Base-by-base conservation (phyloP, 1,140 invertebrate genomes). In the Drosophila kurseongensis region DNA sequence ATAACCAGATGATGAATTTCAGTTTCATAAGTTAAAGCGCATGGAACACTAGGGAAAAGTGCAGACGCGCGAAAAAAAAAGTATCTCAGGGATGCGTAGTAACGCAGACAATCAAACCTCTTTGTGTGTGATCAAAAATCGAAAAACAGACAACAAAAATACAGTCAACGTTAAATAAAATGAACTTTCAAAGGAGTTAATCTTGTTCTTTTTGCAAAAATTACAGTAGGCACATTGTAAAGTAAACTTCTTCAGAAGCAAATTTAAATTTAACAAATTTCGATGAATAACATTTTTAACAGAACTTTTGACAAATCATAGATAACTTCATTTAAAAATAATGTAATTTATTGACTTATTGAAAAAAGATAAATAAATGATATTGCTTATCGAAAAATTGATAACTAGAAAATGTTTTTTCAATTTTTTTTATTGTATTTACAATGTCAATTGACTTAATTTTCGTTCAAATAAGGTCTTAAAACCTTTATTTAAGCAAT, bases 1-100 rank as follows among this genome's bases (percentile, higher is more conserved):
- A 14, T 9, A 9, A 81, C 72, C 83, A 83, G 54, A 80, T 82
- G 78, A 81, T 66, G 48, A 54, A 68, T 50, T 44, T 66, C 61
- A 23, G 47, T 36, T 66, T 29, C 13, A 42, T 65, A 52, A 44
- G 14, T 36, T 10, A 42, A 14, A 35, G 18, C 18, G 40, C 23
- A 51, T 16, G 9, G 10, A 68, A 35, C 48, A n/a, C 9, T 27
- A 6, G 6, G 1, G 27, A 16, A 65, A 52, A 52, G 38, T 54
- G 47, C 29, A 44, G 62, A 50, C n/a, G 59, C 65, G 60, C 45
- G 65, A 40, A 65, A 51, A 65, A 51, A 55, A 47, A 44, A 56
- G 40, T 74, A 74, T 74, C 32, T 55, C 40, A 63, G 32, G 60
- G 67, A 73, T 73, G 57, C 67, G 14, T 60, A 57, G 52, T 56